These are phyloP conservation scores for Hermaeophaga mercurialis DNA, from an alignment of 2,888 invertebrate species.

Conservation along the genomic window DNA sequence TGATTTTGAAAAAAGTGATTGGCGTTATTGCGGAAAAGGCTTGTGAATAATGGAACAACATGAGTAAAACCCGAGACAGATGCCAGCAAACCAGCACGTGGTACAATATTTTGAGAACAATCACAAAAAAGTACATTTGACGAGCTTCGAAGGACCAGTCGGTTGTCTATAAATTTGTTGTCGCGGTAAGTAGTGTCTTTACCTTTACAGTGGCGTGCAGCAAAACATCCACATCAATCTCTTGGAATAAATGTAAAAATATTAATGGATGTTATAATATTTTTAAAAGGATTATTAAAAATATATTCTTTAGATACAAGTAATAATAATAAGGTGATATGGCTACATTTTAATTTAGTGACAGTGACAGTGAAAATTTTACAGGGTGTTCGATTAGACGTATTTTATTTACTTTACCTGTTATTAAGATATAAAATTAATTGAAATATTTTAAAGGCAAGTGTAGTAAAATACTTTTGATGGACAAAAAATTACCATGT, in stretches of 20 bases:
- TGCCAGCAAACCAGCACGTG: conserved; percentile 44
- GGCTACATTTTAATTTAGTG: no score
- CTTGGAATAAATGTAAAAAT: no score
- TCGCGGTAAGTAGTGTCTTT: conserved; percentile 42
- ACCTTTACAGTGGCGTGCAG: conserved; percentile 3
- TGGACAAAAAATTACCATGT: background rate
- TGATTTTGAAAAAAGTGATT: conserved; percentile 30
- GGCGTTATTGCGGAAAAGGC: conserved; percentile 23
- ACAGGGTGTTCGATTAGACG: no score
- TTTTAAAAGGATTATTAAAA: no score
- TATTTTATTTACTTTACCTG: no score
- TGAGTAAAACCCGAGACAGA: conserved; percentile 40
- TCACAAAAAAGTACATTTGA: conserved; percentile 37
- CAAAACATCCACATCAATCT: no score
- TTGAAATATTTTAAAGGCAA: no score
- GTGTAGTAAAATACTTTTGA: background rate
- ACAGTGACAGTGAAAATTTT: no score
- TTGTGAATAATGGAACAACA: conserved; percentile 45
- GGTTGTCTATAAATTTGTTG: conserved; percentile 51
- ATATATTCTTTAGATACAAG: no score
- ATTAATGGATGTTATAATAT: no score
- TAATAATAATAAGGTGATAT: no score
- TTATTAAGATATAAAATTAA: no score
- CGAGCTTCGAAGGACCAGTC: conserved; percentile 42
- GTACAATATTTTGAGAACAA: conserved; percentile 42